Evolutionary conservation across 2,797 vertebrate genomes (phyloP).

Genomic region (Urosaurus nigricauda): DNA sequence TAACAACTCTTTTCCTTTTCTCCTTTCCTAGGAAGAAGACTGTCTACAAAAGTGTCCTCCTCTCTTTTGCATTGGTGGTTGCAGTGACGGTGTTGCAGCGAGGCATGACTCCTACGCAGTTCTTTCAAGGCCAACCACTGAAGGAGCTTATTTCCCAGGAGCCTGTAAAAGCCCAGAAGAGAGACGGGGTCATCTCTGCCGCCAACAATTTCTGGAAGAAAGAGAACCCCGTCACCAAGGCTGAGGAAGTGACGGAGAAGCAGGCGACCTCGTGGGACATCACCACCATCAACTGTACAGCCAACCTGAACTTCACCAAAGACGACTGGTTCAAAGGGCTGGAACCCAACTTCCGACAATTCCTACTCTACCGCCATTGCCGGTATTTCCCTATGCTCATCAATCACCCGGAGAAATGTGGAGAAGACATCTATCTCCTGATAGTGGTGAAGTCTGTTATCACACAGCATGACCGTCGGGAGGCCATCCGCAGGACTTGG

Average conservation of each 20-base stretch:
- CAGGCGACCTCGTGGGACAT: constrained; percentile 85
- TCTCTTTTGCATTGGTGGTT: constrained; percentile 87
- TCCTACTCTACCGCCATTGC: constrained; percentile 92
- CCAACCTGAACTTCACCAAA: constrained; percentile 87
- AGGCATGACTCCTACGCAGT: constrained; percentile 79
- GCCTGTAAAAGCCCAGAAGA: constrained; percentile 67
- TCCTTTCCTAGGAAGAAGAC: constrained; percentile 84
- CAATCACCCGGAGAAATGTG: constrained; percentile 94
- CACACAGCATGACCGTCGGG: constrained; percentile 91
- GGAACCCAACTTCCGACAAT: constrained; percentile 90
- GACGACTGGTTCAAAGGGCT: constrained; percentile 87
- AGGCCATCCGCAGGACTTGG: constrained; percentile 95
- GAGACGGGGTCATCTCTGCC: constrained; percentile 26
- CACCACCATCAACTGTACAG: constrained; percentile 86
- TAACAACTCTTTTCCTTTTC: neutral
- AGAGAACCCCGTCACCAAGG: neutral
- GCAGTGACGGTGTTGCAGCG: constrained; percentile 86
- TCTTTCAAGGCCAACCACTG: constrained; percentile 79
- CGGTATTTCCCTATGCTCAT: constrained; percentile 92
- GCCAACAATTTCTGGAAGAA: constrained; percentile 86
- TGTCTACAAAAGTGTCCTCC: constrained; percentile 85
- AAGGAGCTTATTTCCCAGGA: constrained; percentile 64
- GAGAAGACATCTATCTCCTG: constrained; percentile 83
- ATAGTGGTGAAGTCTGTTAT: constrained; percentile 94
- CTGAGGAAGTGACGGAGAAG: neutral